A percentile compares a stretch with the other conserved stretches of the same genome.
Evolutionary conservation across 1,140 invertebrate genomes (phyloP).

Genomic region (Macrobrachium rosenbergii): DNA sequence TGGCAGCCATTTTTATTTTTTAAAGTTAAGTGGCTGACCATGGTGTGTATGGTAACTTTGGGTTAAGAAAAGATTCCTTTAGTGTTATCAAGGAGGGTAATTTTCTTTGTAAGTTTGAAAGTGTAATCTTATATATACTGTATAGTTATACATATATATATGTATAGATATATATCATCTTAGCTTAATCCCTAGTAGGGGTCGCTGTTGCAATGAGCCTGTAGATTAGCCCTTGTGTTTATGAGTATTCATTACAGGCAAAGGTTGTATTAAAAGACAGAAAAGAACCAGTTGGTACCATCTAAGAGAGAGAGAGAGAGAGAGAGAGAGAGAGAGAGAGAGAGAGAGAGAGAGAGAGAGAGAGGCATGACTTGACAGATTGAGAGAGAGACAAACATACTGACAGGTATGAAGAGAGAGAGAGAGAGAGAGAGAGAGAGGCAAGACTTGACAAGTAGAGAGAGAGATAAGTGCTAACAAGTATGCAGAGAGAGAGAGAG

Average conservation of each 20-base stretch:
- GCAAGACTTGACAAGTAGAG: not conserved
- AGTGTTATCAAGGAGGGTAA: too few relatives aligned
- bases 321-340: not conserved
- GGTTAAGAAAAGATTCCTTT: too few relatives aligned
- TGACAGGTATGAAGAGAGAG: not conserved
- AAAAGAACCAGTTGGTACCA: not conserved
- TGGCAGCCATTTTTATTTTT: too few relatives aligned
- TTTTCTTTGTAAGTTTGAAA: not conserved
- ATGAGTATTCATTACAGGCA: not conserved
- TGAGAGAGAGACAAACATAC: not conserved
- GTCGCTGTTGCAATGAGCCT: too few relatives aligned
- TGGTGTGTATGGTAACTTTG: too few relatives aligned
- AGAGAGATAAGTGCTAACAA: not conserved
- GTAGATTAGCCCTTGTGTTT: too few relatives aligned
- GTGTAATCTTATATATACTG: not conserved
- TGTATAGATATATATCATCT: constrained; percentile 17
- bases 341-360: not conserved
- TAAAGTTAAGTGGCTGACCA: too few relatives aligned
- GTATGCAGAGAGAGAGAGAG: not conserved
- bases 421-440: not conserved
- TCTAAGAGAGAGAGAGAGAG: not conserved
- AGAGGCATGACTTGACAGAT: not conserved
- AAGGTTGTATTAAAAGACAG: not conserved
- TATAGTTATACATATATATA: constrained; percentile 28
- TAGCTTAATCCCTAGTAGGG: too few relatives aligned